These are phyloP conservation scores for Nephrotoma flavescens DNA, from an alignment of 2,888 invertebrate species.

Conservation along the genomic window DNA sequence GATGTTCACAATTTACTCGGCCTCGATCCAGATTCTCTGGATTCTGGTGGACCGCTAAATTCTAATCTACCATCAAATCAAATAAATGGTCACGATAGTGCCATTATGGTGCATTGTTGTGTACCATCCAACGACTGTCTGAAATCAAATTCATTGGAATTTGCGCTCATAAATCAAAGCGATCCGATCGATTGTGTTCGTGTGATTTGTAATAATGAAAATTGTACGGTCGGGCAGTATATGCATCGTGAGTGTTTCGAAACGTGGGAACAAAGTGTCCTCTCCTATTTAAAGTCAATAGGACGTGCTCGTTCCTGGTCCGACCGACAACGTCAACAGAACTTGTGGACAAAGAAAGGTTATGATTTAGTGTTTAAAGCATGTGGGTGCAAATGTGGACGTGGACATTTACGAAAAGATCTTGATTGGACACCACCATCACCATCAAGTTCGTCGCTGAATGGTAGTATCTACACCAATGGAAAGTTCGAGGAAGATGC, in stretches of 20 bases:
- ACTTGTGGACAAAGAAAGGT: slow-evolving; percentile 95
- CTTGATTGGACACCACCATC: slow-evolving; percentile 76
- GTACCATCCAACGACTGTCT: slow-evolving; percentile 70
- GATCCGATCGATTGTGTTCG: slow-evolving; percentile 68
- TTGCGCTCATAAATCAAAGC: slow-evolving; percentile 44
- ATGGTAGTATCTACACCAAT: slow-evolving; percentile 14
- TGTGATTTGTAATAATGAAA: slow-evolving; percentile 89
- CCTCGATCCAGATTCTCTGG: slow-evolving; percentile 10
- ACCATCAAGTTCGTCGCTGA: slow-evolving; percentile 34
- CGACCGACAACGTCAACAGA: slow-evolving; percentile 84
- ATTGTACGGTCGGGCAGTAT: slow-evolving; percentile 72
- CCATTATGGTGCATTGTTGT: slow-evolving; percentile 48
- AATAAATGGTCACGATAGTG: not conserved
- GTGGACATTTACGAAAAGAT: slow-evolving; percentile 89
- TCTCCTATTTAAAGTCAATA: slow-evolving; percentile 78
- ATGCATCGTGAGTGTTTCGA: slow-evolving; percentile 97
- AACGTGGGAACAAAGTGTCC: slow-evolving; percentile 79
- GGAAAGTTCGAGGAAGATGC: slow-evolving; percentile 35
- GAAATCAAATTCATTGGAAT: slow-evolving; percentile 38
- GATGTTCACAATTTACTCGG: slow-evolving; percentile 30
- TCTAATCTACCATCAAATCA: slow-evolving; percentile 8
- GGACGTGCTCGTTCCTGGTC: slow-evolving; percentile 90
- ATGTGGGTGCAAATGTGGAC: slow-evolving; percentile 84
- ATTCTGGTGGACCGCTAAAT: slow-evolving; percentile 8
- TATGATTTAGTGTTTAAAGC: slow-evolving; percentile 93